Evolutionary conservation across 2,888 invertebrate species (phyloP).

Genomic region (Furcula furcula): DNA sequence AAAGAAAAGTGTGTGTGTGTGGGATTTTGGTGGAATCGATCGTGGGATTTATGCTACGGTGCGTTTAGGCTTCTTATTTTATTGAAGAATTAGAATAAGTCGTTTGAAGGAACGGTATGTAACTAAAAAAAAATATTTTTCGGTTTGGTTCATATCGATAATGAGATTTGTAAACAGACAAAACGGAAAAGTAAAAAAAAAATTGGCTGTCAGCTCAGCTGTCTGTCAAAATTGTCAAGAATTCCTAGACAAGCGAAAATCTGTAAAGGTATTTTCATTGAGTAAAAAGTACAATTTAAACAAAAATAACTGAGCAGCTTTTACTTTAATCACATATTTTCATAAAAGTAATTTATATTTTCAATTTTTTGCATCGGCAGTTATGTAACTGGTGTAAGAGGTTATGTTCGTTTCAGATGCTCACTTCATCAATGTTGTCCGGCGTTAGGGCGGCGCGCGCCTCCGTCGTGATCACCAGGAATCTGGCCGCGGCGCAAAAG

Average conservation of each 20-base stretch:
- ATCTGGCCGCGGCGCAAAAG: constrained; percentile 88
- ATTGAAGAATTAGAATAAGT: too few relatives aligned
- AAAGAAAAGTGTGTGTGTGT: too few relatives aligned
- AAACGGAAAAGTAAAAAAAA: background rate
- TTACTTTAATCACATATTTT: background rate
- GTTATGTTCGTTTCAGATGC: constrained; percentile 79
- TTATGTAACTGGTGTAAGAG: constrained; percentile 61
- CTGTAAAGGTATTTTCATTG: constrained; percentile 40
- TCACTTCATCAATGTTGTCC: constrained; percentile 73
- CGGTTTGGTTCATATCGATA: too few relatives aligned
- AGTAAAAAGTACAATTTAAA: constrained; percentile 6
- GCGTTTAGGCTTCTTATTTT: too few relatives aligned
- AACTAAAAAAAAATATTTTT: too few relatives aligned
- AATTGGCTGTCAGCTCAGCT: constrained; percentile 2
- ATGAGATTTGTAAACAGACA: too few relatives aligned
- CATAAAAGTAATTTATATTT: constrained; percentile 4
- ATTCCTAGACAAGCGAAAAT: constrained; percentile 29
- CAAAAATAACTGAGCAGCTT: background rate
- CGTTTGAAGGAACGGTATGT: too few relatives aligned
- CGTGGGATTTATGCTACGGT: too few relatives aligned
- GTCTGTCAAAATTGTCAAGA: constrained; percentile 44
- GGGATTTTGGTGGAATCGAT: too few relatives aligned
- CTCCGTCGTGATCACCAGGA: constrained; percentile 82
- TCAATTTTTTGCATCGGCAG: constrained; percentile 23
- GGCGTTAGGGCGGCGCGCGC: constrained; percentile 74